phyloP scores from a whole-genome alignment of 2,888 invertebrate species.

The Scaeva pyrastri region DNA sequence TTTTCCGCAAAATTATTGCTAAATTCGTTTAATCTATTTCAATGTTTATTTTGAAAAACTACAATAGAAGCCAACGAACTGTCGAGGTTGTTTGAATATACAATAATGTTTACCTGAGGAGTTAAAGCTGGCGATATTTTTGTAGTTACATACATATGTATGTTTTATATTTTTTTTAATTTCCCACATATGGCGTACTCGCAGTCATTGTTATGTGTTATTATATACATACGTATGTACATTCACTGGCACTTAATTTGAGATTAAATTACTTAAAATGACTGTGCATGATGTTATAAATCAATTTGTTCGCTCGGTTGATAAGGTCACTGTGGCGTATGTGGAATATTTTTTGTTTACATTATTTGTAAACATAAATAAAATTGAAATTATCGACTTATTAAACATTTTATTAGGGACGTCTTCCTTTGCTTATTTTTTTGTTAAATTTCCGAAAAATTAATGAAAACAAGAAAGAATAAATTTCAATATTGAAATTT shows the following conservation, averaged over 20 bases:
- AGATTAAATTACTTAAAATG: background rate
- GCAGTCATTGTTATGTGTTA: too few species aligned
- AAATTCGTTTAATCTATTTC: background rate
- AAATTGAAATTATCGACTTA: background rate
- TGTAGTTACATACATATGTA: background rate
- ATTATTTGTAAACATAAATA: background rate
- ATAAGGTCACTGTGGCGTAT: background rate
- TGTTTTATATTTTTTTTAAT: background rate
- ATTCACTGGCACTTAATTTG: background rate
- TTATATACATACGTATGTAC: background rate
- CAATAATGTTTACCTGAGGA: background rate
- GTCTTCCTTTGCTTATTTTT: too few species aligned
- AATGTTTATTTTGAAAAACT: conserved; percentile 4
- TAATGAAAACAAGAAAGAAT: too few species aligned
- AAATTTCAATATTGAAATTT: too few species aligned
- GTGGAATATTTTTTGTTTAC: background rate
- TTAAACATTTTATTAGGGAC: too few species aligned
- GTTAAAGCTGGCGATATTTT: conserved; percentile 3
- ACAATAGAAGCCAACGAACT: conserved; percentile 48
- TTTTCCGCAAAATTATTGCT: conserved; percentile 5
- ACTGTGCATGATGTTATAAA: background rate
- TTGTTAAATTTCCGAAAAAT: too few species aligned
- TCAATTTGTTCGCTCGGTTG: background rate
- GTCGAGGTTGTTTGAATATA: conserved; percentile 25
- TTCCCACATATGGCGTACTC: too few species aligned